A percentile compares a stretch with the other conserved stretches of the same genome.
phyloP scores from a whole-genome alignment of 2,113 vertebrate species.

The Boulengeromyrus knoepffleri region DNA sequence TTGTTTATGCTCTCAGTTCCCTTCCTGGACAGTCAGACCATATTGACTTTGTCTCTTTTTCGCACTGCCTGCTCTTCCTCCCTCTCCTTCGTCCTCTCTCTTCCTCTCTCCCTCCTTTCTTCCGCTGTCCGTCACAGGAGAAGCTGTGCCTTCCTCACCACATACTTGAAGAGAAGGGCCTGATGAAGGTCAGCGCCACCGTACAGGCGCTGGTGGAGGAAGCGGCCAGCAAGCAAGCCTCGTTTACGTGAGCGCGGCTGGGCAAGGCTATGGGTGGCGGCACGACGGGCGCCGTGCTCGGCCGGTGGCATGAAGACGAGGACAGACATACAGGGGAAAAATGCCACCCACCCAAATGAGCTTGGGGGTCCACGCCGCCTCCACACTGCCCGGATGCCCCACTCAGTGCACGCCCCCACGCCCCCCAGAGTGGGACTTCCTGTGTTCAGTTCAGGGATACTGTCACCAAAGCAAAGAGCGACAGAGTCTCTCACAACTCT shows the following conservation, averaged over 20 bases:
- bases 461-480: not conserved
- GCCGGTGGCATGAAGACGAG: not conserved
- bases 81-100: not conserved
- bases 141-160: constrained; percentile 94
- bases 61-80: not conserved
- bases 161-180: constrained; percentile 91
- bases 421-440: not conserved
- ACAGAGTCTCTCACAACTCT: not conserved
- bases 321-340: not conserved
- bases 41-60: not conserved
- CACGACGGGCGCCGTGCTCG: not conserved
- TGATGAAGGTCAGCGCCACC: constrained; percentile 81
- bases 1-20: not conserved
- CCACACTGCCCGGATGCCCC: not conserved
- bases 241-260: constrained; percentile 63
- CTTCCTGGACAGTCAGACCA: not conserved
- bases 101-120: not conserved
- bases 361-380: not conserved
- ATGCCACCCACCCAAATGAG: not conserved
- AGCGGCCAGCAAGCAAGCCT: constrained; percentile 55
- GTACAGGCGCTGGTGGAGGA: constrained; percentile 84
- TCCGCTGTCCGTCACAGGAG: constrained; percentile 59
- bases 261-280: not conserved
- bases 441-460: not conserved
- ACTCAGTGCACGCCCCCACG: not conserved